Evolutionary conservation across 2,113 vertebrate species (phyloP).

Genomic region (Butorides virescens): DNA sequence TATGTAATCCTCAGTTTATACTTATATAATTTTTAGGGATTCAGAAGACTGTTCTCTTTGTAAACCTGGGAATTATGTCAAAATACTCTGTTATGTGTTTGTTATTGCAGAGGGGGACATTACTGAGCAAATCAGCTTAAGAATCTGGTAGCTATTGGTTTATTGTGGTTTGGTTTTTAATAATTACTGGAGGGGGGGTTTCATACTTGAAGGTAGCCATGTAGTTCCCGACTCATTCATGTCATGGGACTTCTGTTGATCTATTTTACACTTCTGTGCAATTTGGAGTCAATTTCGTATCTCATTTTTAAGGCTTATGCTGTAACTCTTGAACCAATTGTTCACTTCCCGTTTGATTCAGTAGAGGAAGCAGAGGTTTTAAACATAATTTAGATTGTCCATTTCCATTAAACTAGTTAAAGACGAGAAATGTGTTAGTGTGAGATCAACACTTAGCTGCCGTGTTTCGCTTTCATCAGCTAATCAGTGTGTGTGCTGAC

Average conservation of each 20-base stretch:
- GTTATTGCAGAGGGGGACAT: not conserved
- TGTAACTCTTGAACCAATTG: not conserved
- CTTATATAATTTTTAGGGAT: not conserved
- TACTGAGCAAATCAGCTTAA: not conserved
- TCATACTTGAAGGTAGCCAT: not conserved
- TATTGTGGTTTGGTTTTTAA: not conserved
- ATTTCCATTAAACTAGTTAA: not conserved
- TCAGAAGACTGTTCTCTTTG: not conserved
- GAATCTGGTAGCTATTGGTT: not conserved
- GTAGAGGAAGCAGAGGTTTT: not conserved
- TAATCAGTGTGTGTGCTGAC: not conserved
- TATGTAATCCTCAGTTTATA: not conserved
- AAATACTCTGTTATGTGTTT: not conserved
- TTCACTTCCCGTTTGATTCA: not conserved
- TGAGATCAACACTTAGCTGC: not conserved
- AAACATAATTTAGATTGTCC: not conserved
- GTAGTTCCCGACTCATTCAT: not conserved
- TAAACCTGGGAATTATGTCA: not conserved
- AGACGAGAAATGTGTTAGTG: not conserved
- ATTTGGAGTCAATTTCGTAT: not conserved
- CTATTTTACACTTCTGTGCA: not conserved
- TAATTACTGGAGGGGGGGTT: not conserved
- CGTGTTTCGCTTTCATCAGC: not conserved
- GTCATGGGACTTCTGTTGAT: not conserved
- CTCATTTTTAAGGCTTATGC: not conserved